Evolutionary conservation across 2,888 invertebrate genomes (phyloP).

Genomic region (Melikaiella ostensackeni): DNA sequence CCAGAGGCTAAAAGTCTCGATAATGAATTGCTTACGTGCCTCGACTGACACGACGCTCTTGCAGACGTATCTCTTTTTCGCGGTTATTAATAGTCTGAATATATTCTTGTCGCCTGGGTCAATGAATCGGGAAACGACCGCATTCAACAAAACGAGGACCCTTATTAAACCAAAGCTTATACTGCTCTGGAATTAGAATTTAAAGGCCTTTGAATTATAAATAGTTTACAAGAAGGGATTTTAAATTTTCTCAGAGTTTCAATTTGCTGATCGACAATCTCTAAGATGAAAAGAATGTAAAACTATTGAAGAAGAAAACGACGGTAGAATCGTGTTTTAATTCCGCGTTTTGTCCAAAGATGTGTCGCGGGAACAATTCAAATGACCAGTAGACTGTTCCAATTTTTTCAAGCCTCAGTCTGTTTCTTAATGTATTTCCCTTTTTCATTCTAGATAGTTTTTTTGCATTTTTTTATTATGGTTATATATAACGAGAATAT

Average conservation of each 20-base stretch:
- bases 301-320: background rate
- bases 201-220: background rate
- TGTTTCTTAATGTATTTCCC: background rate
- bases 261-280: background rate
- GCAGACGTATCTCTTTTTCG: conserved; percentile 48
- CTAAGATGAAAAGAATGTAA: too few relatives aligned
- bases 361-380: background rate
- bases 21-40: conserved; percentile 27
- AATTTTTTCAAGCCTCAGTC: background rate
- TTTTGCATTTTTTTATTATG: background rate
- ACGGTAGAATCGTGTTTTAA: background rate
- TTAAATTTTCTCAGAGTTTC: background rate
- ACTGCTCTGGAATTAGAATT: background rate
- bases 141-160: background rate
- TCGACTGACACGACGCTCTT: background rate
- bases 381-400: background rate
- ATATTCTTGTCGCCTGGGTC: conserved; percentile 78
- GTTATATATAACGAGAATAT: background rate
- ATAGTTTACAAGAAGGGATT: background rate
- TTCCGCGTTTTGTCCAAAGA: too few relatives aligned
- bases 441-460: background rate
- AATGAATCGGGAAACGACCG: conserved; percentile 65
- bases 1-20: background rate
- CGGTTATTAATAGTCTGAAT: conserved; percentile 62
- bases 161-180: background rate